Evolutionary conservation across 1,140 invertebrate species (phyloP).

Genomic region (Neotoxoptera formosana): DNA sequence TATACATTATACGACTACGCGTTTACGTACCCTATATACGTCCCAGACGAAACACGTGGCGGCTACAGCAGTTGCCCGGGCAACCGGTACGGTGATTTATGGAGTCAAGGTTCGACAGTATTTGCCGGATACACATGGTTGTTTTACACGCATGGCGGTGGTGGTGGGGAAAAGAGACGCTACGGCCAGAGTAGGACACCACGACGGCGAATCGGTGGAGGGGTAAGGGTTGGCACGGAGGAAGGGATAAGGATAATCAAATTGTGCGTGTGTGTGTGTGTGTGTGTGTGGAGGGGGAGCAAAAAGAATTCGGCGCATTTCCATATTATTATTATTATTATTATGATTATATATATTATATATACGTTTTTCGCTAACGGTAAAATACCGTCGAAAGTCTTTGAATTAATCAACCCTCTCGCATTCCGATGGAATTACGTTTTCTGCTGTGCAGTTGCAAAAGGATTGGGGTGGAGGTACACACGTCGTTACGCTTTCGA

Average conservation of each 20-base stretch:
- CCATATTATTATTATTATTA: slow-evolving; percentile 29
- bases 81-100: slow-evolving; percentile 46
- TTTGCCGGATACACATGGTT: slow-evolving; percentile 36
- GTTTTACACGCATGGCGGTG: slow-evolving; percentile 35
- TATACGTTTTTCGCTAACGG: background rate
- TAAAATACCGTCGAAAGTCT: background rate
- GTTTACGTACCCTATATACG: background rate
- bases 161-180: background rate
- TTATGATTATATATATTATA: background rate
- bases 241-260: background rate
- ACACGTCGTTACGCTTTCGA: background rate
- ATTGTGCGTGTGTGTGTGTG: background rate
- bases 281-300: background rate
- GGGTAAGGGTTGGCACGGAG: background rate
- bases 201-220: background rate
- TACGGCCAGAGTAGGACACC: background rate
- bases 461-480: background rate
- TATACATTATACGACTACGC: background rate
- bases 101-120: slow-evolving; percentile 42
- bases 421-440: slow-evolving; percentile 14
- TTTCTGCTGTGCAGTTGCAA: background rate
- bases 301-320: slow-evolving; percentile 48
- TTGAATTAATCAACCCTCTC: slow-evolving; percentile 27
- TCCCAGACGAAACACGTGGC: background rate
- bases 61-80: slow-evolving; percentile 30